Evolutionary conservation across 2,888 invertebrate genomes (phyloP).

Genomic region (Thalpophila matura): DNA sequence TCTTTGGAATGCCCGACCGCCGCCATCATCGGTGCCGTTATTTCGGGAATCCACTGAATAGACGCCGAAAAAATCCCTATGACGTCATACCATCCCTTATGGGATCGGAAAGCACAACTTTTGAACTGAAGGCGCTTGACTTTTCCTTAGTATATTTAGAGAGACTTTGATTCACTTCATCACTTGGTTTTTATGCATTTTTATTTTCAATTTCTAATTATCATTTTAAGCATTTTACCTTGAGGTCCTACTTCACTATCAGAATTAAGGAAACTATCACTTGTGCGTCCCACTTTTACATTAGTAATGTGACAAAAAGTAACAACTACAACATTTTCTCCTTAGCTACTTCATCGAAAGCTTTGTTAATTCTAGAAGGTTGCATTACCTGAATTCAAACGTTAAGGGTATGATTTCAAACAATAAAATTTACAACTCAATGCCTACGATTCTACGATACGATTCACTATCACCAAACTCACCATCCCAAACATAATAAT

Average conservation of each 20-base stretch:
- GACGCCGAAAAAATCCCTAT: slow-evolving; percentile 53
- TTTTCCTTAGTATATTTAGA: slow-evolving; percentile 37
- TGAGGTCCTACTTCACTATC: background rate
- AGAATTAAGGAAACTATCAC: background rate
- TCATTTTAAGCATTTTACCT: background rate
- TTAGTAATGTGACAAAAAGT: background rate
- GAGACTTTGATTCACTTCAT: background rate
- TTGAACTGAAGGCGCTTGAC: slow-evolving; percentile 53
- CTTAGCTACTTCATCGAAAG: slow-evolving; percentile 3
- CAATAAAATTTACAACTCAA: slow-evolving; percentile 63
- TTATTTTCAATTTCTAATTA: background rate
- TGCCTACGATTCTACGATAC: slow-evolving; percentile 41
- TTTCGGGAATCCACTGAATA: slow-evolving; percentile 55
- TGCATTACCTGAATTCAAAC: slow-evolving; percentile 38
- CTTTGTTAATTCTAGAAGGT: slow-evolving; percentile 11
- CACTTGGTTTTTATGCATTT: background rate
- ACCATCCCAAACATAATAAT: slow-evolving; percentile 73
- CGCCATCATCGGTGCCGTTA: slow-evolving; percentile 52
- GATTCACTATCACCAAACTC: slow-evolving; percentile 53
- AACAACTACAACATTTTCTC: background rate
- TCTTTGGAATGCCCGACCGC: slow-evolving; percentile 36
- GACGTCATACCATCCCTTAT: slow-evolving; percentile 68
- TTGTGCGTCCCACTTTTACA: no score
- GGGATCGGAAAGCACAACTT: slow-evolving; percentile 50
- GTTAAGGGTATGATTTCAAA: slow-evolving; percentile 31